phyloP scores from a whole-genome alignment of 2,888 invertebrate species.

The Ichneumoninae sp. region DNA sequence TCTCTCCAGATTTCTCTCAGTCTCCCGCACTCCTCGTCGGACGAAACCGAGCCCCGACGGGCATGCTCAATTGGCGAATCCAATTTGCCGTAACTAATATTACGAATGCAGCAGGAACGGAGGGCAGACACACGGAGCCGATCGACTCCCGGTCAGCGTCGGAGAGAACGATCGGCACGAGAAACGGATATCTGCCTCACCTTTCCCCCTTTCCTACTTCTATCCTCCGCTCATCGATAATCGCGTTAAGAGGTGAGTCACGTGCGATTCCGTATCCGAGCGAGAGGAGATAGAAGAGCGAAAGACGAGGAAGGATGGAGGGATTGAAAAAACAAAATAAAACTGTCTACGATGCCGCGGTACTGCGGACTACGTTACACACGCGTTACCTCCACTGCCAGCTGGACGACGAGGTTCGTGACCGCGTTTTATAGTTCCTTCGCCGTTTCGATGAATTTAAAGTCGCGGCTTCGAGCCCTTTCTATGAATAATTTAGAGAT shows the following conservation, averaged over 20 bases:
- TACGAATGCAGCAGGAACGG: conserved; percentile 59
- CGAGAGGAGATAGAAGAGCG: neutral
- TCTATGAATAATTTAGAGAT: conserved; percentile 37
- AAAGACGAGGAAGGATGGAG: neutral
- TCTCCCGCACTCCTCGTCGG: neutral
- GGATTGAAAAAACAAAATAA: neutral
- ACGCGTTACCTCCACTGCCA: neutral
- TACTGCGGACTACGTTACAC: neutral
- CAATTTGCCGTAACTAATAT: conserved; percentile 69
- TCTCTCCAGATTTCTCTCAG: conserved; percentile 31
- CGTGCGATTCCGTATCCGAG: conserved; percentile 51
- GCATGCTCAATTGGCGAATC: conserved; percentile 64
- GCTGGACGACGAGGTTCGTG: conserved; percentile 2
- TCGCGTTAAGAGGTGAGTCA: conserved; percentile 59
- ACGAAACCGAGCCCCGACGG: conserved; percentile 7
- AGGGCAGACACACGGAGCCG: conserved; percentile 10
- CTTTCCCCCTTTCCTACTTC: conserved; percentile 10
- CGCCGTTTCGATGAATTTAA: conserved; percentile 19
- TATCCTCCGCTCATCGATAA: conserved; percentile 40
- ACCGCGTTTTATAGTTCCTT: conserved; percentile 16
- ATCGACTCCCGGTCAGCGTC: conserved; percentile 9
- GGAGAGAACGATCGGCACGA: conserved; percentile 29
- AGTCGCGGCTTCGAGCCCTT: conserved; percentile 21
- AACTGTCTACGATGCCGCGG: neutral
- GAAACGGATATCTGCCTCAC: conserved; percentile 22